phyloP scores from a whole-genome alignment of 1,140 invertebrate species.

The Hermetia illucens region DNA sequence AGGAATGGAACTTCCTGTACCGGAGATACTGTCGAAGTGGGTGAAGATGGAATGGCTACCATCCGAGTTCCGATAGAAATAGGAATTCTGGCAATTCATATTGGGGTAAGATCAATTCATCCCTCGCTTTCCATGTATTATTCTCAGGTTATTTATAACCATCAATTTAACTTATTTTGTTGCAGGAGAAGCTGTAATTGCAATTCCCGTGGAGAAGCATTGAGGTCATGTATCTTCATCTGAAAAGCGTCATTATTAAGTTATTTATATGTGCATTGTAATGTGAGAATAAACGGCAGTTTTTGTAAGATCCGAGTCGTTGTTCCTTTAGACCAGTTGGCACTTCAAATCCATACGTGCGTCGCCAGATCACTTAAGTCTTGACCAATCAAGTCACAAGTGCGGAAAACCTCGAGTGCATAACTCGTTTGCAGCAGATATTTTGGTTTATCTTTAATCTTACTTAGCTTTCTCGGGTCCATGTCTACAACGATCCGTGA shows the following conservation, averaged over 20 bases:
- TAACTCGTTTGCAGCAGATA: too few relatives aligned
- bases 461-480: too few relatives aligned
- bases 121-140: too few relatives aligned
- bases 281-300: too few relatives aligned
- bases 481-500: too few relatives aligned
- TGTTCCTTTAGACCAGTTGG: too few relatives aligned
- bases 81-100: constrained; percentile 65
- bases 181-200: not conserved
- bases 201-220: not conserved
- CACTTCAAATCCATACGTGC: too few relatives aligned
- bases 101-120: constrained; percentile 29
- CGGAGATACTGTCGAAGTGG: constrained; percentile 52
- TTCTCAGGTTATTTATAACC: constrained; percentile 6
- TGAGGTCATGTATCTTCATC: not conserved
- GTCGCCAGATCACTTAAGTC: too few relatives aligned
- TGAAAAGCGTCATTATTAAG: not conserved
- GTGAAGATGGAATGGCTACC: constrained; percentile 41
- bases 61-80: constrained; percentile 39
- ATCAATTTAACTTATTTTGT: not conserved
- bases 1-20: constrained; percentile 46
- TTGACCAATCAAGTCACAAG: too few relatives aligned
- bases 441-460: too few relatives aligned
- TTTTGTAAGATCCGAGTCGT: too few relatives aligned
- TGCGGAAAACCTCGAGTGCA: too few relatives aligned
- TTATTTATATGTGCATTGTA: not conserved